Base-by-base conservation (phyloP, 2,888 invertebrate genomes). In the Leucophenga maculata region DNA sequence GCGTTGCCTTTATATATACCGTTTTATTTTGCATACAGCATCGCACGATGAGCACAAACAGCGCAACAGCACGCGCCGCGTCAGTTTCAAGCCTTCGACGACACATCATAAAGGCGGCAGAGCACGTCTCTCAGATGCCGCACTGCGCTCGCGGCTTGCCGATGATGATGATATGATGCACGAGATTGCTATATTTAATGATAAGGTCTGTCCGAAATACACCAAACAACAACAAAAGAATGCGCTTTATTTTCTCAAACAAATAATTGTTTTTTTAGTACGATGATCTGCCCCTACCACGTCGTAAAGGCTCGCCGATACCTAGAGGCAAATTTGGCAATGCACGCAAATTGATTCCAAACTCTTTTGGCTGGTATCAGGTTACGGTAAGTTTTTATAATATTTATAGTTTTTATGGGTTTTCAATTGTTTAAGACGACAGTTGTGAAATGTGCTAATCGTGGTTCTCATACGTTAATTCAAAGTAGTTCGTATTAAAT, bases 311-410 rank as follows among this genome's bases (percentile, higher is more conserved):
- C 62, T 88, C 86, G 4, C 87, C 86, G 2, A 80, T 86, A 65
- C 87, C 87, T 0, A 74, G 77, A 59, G 82, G 82, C 0, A 81
- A 78, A 71, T 78, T 82, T 70, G 85, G 80, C 1, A 74, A 74
- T 20, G 67, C 69, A 1, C 75, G 78, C 13, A 85, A 85, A 73
- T 72, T 87, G 11, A 69, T 80, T 6, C 80, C 76, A 87, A 90
- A 80, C 48, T 85, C 90, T 6, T 87, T 91, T 22, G 92, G 91
- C 65, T 95, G 94, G 94, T 95, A 93, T 84, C 93, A 92, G 89
- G 90, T 95, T 9, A 90, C 91, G 77, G 89, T 88, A 76, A 86
- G 88, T 86, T 39, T 39, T 4, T 2, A 26, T 26, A 26, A 26
- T 3, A 26, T 26, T 26, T 3, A 26, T 3, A 26, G 26, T 26